phyloP scores from a whole-genome alignment of 2,113 vertebrate genomes.

The Seriola rivoliana region DNA sequence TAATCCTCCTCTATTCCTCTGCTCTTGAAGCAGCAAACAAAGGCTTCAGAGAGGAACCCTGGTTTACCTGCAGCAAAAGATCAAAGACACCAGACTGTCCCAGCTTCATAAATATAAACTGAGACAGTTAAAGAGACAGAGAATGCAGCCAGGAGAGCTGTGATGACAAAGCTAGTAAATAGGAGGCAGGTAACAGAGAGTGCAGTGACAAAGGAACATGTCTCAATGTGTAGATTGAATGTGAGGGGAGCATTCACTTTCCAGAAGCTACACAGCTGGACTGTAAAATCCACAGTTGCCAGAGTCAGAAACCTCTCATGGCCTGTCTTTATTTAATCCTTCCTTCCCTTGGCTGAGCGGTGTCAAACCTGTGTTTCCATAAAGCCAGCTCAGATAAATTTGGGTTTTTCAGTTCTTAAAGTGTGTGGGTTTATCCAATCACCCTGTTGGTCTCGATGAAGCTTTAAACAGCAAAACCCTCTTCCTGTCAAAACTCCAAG shows the following conservation, averaged over 20 bases:
- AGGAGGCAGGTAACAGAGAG: slow-evolving; percentile 8
- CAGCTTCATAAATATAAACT: slow-evolving; percentile 32
- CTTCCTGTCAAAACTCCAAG: slow-evolving; percentile 1
- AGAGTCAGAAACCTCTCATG: slow-evolving; percentile 30
- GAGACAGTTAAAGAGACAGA: neutral
- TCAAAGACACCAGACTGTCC: neutral
- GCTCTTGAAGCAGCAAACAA: neutral
- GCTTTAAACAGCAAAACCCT: neutral
- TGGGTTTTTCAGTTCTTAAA: neutral
- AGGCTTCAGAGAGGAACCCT: neutral
- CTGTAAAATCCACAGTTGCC: slow-evolving; percentile 41
- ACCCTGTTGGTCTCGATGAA: neutral
- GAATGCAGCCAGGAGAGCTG: neutral
- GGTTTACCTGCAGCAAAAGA: slow-evolving; percentile 5
- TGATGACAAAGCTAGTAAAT: slow-evolving; percentile 3
- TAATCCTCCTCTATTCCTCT: neutral
- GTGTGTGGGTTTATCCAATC: neutral
- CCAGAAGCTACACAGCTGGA: slow-evolving; percentile 53
- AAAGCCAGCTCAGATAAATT: neutral
- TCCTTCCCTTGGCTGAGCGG: neutral
- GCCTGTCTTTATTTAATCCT: slow-evolving; percentile 32
- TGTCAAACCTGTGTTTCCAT: neutral
- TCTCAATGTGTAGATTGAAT: slow-evolving; percentile 21
- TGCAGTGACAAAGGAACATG: neutral
- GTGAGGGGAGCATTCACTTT: slow-evolving; percentile 15